Evolutionary conservation across 1,140 invertebrate genomes (phyloP).

Genomic region (Plectrocnemia conspersa): DNA sequence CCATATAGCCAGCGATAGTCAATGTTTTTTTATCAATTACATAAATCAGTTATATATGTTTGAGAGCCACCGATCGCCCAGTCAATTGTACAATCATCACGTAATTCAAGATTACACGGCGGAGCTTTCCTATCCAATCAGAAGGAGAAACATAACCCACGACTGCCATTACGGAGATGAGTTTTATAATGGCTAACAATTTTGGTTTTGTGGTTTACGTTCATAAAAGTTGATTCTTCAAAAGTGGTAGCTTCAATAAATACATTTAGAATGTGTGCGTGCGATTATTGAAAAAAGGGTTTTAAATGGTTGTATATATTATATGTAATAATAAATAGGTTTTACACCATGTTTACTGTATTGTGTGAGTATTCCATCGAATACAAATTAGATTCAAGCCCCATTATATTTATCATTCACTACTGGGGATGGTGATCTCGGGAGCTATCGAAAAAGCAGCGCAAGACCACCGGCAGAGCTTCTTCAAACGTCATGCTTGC

Average conservation of each 20-base stretch:
- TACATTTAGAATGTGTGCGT: too few relatives aligned
- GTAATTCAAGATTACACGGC: neutral
- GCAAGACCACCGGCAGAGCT: constrained; percentile 26
- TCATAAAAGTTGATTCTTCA: too few relatives aligned
- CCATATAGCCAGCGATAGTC: neutral
- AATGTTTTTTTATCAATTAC: neutral
- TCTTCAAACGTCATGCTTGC: constrained; percentile 31
- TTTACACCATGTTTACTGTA: too few relatives aligned
- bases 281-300: too few relatives aligned
- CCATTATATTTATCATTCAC: neutral
- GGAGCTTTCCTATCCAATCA: neutral
- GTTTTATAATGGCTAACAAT: constrained; percentile 1
- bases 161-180: neutral
- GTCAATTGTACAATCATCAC: too few relatives aligned
- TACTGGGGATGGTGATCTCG: neutral
- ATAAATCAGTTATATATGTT: neutral
- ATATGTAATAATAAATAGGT: neutral
- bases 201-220: neutral
- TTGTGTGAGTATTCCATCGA: neutral
- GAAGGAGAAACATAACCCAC: neutral
- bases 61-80: neutral
- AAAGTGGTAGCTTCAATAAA: too few relatives aligned
- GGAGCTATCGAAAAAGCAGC: neutral
- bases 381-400: neutral
- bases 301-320: neutral